Conservation (phyloP, 2,797 vertebrate species). For the Poeciliopsis infans region DNA sequence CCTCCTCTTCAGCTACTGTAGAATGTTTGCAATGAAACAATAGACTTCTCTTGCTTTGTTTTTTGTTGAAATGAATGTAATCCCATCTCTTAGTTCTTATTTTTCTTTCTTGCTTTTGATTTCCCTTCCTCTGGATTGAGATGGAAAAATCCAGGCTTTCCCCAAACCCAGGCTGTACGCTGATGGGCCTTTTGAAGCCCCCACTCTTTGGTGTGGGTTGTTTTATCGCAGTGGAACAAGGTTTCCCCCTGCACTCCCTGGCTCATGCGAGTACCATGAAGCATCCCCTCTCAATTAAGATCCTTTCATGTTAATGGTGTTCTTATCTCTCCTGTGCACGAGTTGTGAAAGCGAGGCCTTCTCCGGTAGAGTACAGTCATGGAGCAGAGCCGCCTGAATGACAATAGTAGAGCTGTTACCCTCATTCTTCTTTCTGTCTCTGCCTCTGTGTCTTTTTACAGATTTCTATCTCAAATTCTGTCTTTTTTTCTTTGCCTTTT, state of each 20-base stretch:
- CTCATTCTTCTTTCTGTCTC: conserved; percentile 54
- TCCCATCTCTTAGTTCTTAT: conserved; percentile 60
- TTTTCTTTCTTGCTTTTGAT: conserved; percentile 42
- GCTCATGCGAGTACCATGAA: conserved; percentile 61
- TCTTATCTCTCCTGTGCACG: conserved; percentile 72
- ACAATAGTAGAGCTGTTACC: conserved; percentile 47
- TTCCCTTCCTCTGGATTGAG: conserved; percentile 38
- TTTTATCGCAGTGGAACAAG: conserved; percentile 73
- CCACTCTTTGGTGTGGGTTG: conserved; percentile 55
- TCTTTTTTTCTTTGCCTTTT: conserved; percentile 23
- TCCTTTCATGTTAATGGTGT: conserved; percentile 80
- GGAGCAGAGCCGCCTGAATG: conserved; percentile 56
- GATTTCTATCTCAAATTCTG: conserved; percentile 42
- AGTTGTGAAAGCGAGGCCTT: conserved; percentile 70
- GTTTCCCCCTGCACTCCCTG: conserved; percentile 51
- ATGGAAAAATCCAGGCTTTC: conserved; percentile 35
- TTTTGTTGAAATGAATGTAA: conserved; percentile 69
- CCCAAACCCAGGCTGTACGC: conserved; percentile 54
- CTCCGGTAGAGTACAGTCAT: conserved; percentile 56
- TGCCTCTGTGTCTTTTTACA: conserved; percentile 30
- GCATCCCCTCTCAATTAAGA: conserved; percentile 81
- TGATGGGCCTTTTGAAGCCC: conserved; percentile 69
- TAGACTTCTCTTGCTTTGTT: conserved; percentile 70
- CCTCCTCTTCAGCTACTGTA: conserved; percentile 60
- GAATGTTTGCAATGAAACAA: conserved; percentile 77